Conservation (phyloP, 2,888 invertebrate species). For the Frankliniella fusca region DNA sequence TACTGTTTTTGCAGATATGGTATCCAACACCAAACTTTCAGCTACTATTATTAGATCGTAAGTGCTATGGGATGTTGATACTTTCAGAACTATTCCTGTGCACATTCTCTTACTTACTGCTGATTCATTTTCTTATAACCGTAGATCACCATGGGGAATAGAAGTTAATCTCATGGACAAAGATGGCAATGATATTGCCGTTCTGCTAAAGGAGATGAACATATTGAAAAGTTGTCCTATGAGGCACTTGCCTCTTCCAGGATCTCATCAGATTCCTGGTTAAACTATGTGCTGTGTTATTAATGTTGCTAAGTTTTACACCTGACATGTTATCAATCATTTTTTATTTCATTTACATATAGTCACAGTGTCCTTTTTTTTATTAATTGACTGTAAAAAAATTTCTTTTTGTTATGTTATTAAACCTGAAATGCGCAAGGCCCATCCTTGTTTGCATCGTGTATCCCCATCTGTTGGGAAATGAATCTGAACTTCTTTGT, state of each 20-base stretch:
- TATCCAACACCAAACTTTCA: background rate
- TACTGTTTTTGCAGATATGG: background rate
- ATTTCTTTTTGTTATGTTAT: background rate
- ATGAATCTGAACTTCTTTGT: background rate
- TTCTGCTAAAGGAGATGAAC: background rate
- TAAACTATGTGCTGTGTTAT: background rate
- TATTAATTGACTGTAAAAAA: background rate
- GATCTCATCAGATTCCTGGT: background rate
- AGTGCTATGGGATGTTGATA: background rate
- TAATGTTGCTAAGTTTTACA: background rate
- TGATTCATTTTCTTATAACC: background rate
- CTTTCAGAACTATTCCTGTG: background rate
- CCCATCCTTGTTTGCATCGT: background rate
- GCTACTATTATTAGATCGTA: background rate
- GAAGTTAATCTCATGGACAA: background rate
- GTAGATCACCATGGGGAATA: background rate
- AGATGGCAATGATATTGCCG: background rate
- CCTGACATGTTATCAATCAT: background rate
- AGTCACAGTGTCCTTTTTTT: background rate
- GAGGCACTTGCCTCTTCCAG: background rate
- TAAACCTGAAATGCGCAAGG: background rate
- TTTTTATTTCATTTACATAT: background rate
- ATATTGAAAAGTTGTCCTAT: background rate
- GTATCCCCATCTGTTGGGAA: background rate
- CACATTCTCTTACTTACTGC: background rate